Evolutionary conservation across 2,888 invertebrate species (phyloP).

Genomic region (Lomographa bimaculata): DNA sequence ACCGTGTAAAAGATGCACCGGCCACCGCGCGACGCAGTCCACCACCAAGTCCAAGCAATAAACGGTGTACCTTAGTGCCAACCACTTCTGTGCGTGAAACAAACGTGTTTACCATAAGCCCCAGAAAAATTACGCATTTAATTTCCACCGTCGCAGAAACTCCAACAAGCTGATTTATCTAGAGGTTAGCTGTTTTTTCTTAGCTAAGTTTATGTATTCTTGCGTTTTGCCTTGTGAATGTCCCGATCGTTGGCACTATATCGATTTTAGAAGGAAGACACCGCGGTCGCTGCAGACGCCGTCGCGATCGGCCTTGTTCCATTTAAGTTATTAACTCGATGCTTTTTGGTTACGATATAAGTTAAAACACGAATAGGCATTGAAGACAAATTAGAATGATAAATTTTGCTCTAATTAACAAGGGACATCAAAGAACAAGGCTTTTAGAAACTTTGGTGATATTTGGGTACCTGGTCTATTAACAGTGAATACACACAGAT

Average conservation of each 20-base stretch:
- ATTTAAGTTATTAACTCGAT: conserved; percentile 50
- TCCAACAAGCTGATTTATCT: conserved; percentile 67
- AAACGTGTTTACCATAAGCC: conserved; percentile 1
- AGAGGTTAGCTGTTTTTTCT: conserved; percentile 51
- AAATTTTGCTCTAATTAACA: no score
- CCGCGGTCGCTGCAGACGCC: conserved; percentile 55
- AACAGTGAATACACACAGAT: no score
- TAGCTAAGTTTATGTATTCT: conserved; percentile 40
- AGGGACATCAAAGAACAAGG: no score
- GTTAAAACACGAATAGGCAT: conserved; percentile 1
- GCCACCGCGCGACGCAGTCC: conserved; percentile 44
- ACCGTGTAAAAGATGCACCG: conserved; percentile 58
- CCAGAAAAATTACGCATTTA: no score
- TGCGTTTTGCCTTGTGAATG: conserved; percentile 21
- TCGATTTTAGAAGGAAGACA: conserved; percentile 75
- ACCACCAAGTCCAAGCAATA: conserved; percentile 46
- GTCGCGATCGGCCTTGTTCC: conserved; percentile 68
- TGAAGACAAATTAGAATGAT: no score
- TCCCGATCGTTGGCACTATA: conserved; percentile 52
- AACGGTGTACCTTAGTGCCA: conserved; percentile 44
- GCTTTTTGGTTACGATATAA: conserved; percentile 31
- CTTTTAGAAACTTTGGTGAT: no score
- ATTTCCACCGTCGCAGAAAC: conserved; percentile 33
- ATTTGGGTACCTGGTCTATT: no score
- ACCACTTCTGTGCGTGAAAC: conserved; percentile 24